Base-by-base conservation (phyloP, 2,113 vertebrate species). In the Myanophis thanlyinensis region DNA sequence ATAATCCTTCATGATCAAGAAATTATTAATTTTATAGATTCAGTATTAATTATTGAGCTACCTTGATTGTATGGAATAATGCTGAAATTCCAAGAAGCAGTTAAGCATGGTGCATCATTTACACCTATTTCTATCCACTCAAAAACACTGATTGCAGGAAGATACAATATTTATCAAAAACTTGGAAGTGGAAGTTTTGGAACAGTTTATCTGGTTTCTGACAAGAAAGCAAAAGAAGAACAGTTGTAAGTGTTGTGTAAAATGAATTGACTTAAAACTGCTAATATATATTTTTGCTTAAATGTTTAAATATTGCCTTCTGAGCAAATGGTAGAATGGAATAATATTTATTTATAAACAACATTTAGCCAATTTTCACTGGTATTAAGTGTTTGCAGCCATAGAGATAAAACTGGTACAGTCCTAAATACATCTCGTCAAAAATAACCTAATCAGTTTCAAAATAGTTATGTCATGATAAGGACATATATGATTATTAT, bases 141-240 rank as follows among this genome's bases (percentile, higher is more conserved):
- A 4, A 87, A 93, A 46, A 85, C 73, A 46, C 40, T 98, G 95
- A 96, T 98, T 93, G 98, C 98, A 62, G 97, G 97, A 96, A 97
- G 98, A 96, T 98, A 98, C 22, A 46, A 86, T 35, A 40, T 98
- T 93, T 95, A 97, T 87, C 95, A 95, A 93, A 98, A 97, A 92
- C 98, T 99, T 94, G 98, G 98, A 93, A 97, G 95, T 30, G 98
- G 98, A 5, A 98, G 98, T 92, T 99, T 98, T 95, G 98, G 98
- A 89, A 98, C 97, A 0, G 97, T 99, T 6, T 98, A 98, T 93
- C 97, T 99, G 94, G 98, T 99, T 90, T 96, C 96, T 95, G 98
- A 99, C 92, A 98, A 97, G 93, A 98, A 98, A 96, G 97, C 97
- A 88, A 95, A 96, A 89, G 96, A 96, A 95, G 92, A 97, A 93